These are phyloP conservation scores for Typhlomys cinereus DNA, from an alignment of 2,113 vertebrate species.

Conservation along the genomic window DNA sequence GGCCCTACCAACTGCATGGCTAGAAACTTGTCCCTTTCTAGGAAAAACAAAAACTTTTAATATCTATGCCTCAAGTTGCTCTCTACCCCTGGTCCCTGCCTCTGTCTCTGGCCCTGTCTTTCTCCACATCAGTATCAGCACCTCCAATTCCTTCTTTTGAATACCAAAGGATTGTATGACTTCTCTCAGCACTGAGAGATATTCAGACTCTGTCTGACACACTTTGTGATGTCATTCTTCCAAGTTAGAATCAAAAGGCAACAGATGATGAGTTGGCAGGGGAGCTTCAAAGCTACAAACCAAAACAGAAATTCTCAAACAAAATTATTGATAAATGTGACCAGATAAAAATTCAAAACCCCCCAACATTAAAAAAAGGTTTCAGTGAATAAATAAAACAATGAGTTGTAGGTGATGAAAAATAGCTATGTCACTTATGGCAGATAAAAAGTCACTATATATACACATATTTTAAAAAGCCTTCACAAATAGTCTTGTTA, in stretches of 20 bases:
- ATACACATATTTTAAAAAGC: slow-evolving; percentile 32
- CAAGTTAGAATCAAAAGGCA: slow-evolving; percentile 13
- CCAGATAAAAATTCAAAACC: not conserved
- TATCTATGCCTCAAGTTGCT: not conserved
- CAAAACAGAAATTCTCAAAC: slow-evolving; percentile 43
- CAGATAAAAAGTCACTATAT: slow-evolving; percentile 3
- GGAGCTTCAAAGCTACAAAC: not conserved
- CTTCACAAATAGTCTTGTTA: slow-evolving; percentile 8
- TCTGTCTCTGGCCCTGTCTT: not conserved
- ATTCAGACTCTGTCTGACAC: not conserved
- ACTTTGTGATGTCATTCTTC: slow-evolving; percentile 28
- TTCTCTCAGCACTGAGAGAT: slow-evolving; percentile 2
- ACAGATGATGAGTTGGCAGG: not conserved
- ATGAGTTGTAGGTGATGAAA: slow-evolving; percentile 30
- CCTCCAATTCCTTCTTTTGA: not conserved
- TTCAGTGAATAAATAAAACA: slow-evolving; percentile 48
- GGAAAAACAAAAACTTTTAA: slow-evolving; percentile 12
- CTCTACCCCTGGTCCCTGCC: not conserved
- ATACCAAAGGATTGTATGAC: not conserved
- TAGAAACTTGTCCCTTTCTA: not conserved
- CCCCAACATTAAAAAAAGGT: slow-evolving; percentile 12
- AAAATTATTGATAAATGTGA: slow-evolving; percentile 24
- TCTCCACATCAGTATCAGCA: not conserved
- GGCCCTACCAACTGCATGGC: not conserved
- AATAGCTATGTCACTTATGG: not conserved